A percentile compares a stretch with the other conserved stretches of the same genome.
These are phyloP conservation scores for Caranx melampygus DNA, from an alignment of 2,113 vertebrate genomes.

Conservation along the genomic window DNA sequence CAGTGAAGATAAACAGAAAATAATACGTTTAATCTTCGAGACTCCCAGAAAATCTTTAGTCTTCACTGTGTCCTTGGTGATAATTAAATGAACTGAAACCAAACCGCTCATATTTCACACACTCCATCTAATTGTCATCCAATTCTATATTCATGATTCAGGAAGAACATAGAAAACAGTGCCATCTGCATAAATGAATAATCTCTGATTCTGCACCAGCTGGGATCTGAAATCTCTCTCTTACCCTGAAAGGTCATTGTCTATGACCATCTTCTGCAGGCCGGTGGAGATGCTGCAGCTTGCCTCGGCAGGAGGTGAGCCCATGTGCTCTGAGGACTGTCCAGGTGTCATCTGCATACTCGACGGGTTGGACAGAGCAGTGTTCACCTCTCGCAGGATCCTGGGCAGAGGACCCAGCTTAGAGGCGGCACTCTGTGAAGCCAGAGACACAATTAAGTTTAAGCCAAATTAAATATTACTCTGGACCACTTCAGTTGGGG, in stretches of 20 bases:
- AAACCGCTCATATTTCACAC: too few relatives aligned
- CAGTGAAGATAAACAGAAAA: not conserved
- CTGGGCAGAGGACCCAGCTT: constrained; percentile 95
- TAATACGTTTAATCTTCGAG: not conserved
- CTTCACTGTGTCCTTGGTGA: too few relatives aligned
- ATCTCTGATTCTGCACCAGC: not conserved
- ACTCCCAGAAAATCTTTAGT: not conserved
- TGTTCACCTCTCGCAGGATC: constrained; percentile 94
- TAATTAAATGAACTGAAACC: not conserved
- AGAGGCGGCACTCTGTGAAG: constrained; percentile 85
- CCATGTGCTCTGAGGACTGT: constrained; percentile 81
- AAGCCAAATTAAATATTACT: constrained; percentile 20
- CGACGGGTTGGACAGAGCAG: constrained; percentile 90
- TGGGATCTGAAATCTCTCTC: not conserved
- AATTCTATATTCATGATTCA: not conserved
- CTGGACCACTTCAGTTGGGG: not conserved
- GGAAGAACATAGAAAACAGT: not conserved
- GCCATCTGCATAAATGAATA: not conserved
- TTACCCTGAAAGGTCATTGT: constrained; percentile 95
- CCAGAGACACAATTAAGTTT: not conserved
- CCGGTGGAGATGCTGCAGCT: constrained; percentile 92
- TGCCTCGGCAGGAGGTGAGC: constrained; percentile 85
- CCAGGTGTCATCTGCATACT: constrained; percentile 85
- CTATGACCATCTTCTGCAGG: constrained; percentile 98
- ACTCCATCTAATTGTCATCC: not conserved